phyloP scores from a whole-genome alignment of 2,113 vertebrate species.

The Bothrops jararaca region DNA sequence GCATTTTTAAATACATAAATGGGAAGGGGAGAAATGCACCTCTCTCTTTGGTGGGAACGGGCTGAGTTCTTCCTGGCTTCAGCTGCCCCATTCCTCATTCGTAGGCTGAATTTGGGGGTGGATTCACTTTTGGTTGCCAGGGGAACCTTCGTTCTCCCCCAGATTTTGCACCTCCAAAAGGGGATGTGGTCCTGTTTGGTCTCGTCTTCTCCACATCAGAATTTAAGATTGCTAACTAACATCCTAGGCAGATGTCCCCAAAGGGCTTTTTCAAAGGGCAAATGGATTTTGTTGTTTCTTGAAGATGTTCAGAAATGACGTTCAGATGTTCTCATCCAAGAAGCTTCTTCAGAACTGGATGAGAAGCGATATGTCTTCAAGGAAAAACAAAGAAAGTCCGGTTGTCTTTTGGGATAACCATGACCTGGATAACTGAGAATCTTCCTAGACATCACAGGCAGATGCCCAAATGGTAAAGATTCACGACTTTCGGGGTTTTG shows the following conservation, averaged over 20 bases:
- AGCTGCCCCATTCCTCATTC: not conserved
- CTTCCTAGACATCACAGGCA: too few species aligned
- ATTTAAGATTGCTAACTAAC: conserved; percentile 16
- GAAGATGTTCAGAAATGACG: too few species aligned
- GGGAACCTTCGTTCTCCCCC: conserved; percentile 41
- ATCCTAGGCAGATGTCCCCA: not conserved
- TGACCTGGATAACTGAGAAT: too few species aligned
- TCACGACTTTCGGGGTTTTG: not conserved
- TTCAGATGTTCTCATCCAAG: too few species aligned
- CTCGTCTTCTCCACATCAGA: conserved; percentile 29
- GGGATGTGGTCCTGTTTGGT: conserved; percentile 33
- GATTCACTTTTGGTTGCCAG: conserved; percentile 43
- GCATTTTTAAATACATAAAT: conserved; percentile 65
- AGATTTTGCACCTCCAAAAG: conserved; percentile 37
- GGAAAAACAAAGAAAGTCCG: too few species aligned
- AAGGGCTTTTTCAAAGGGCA: too few species aligned
- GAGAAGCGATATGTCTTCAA: too few species aligned
- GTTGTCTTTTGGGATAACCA: too few species aligned
- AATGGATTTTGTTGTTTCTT: too few species aligned
- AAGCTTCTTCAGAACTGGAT: too few species aligned
- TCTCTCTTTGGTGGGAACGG: conserved; percentile 36
- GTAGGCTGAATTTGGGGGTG: conserved; percentile 10
- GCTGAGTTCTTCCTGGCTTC: conserved; percentile 23
- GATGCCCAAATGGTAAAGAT: too few species aligned
- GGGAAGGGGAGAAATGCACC: conserved; percentile 53